Conservation (phyloP, 37 sponge, comb jelly and placozoan species). For the Beroe ovata region DNA sequence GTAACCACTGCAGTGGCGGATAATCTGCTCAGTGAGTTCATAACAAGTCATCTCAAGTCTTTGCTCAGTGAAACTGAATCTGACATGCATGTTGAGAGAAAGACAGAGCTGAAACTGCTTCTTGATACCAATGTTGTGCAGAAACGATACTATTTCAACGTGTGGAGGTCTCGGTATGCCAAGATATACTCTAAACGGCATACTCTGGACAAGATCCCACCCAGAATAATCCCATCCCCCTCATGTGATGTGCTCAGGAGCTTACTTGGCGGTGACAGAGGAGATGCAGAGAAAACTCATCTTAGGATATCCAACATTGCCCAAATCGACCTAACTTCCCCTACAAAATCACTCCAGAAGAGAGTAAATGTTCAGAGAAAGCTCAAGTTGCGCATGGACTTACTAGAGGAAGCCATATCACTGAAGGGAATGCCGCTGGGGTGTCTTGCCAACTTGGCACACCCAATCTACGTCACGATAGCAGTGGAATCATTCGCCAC, state of each 20-base stretch:
- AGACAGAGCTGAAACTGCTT: neutral
- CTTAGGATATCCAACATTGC: neutral
- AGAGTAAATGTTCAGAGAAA: constrained; percentile 8
- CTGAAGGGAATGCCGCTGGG: constrained; percentile 2
- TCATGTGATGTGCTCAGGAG: neutral
- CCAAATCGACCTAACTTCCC: constrained; percentile 30
- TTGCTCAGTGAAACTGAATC: neutral
- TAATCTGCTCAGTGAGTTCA: neutral
- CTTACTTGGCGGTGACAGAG: neutral
- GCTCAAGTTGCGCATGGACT: constrained; percentile 44
- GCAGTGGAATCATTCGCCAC: neutral
- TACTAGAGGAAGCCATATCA: constrained; percentile 4
- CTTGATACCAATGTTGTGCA: neutral
- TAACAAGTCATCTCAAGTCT: neutral
- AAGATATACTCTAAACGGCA: constrained; percentile 36
- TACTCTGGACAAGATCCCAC: constrained; percentile 45
- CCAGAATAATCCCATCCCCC: neutral
- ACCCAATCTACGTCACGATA: neutral
- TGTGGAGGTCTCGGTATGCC: neutral
- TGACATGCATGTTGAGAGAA: neutral
- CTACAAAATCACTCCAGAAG: constrained; percentile 38
- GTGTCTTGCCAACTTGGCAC: neutral
- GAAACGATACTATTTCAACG: constrained; percentile 21
- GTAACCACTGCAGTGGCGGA: neutral
- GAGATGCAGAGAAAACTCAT: neutral